Evolutionary conservation across 1,140 invertebrate genomes (phyloP).

Genomic region (Hylaeus anthracinus): DNA sequence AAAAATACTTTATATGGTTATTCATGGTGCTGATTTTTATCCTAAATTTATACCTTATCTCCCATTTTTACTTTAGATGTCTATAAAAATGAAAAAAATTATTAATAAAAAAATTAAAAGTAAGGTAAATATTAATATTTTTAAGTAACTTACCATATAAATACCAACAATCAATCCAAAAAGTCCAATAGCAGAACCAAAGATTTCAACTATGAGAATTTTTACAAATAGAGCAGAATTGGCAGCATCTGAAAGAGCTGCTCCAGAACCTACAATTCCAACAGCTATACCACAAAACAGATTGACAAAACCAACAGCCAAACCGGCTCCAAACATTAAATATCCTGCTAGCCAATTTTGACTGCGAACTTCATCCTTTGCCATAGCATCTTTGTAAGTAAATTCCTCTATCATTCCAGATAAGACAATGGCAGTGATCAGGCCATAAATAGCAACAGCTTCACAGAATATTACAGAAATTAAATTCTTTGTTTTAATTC

Average conservation of each 20-base stretch:
- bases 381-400: slow-evolving; percentile 61
- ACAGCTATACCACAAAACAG: slow-evolving; percentile 97
- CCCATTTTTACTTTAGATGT: slow-evolving; percentile 84
- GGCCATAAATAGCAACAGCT: slow-evolving; percentile 99
- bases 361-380: slow-evolving; percentile 67
- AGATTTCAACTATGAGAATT: slow-evolving; percentile 99
- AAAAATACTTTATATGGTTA: slow-evolving; percentile 23
- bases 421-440: slow-evolving; percentile 98
- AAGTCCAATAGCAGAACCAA: slow-evolving; percentile 98
- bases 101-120: slow-evolving; percentile 7
- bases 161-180: slow-evolving; percentile 99
- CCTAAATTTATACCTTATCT: slow-evolving; percentile 72
- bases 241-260: slow-evolving; percentile 97
- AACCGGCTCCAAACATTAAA: slow-evolving; percentile 96
- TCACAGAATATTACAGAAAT: slow-evolving; percentile 99
- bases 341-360: slow-evolving; percentile 91
- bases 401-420: slow-evolving; percentile 89
- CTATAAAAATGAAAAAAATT: slow-evolving; percentile 65
- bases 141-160: slow-evolving; percentile 85
- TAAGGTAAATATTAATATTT: background rate
- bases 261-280: slow-evolving; percentile 97
- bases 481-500: slow-evolving; percentile 99
- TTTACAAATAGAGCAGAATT: slow-evolving; percentile 97
- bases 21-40: slow-evolving; percentile 9
- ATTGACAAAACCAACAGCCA: slow-evolving; percentile 96